Conservation (phyloP, 2,888 invertebrate species). For the Liopterus haemorrhoidalis region DNA sequence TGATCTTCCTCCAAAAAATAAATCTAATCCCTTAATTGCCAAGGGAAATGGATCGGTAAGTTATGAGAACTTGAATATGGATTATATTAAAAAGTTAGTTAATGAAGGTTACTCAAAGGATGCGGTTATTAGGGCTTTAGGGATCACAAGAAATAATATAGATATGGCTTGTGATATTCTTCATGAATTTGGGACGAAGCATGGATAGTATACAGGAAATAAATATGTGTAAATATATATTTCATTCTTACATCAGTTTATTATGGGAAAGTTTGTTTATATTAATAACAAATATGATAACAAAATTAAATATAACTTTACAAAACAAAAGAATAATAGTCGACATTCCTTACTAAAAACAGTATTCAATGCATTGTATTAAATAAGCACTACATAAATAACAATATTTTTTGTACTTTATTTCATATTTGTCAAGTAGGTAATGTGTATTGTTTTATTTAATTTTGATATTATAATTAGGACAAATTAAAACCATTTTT, state of each 20-base stretch:
- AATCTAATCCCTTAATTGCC: slow-evolving; percentile 39
- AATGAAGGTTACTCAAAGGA: slow-evolving; percentile 87
- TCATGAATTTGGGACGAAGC: slow-evolving; percentile 77
- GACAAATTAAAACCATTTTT: no score
- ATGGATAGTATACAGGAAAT: slow-evolving; percentile 32
- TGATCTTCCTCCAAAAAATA: slow-evolving; percentile 38
- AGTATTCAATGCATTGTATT: no score
- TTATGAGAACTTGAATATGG: slow-evolving; percentile 86
- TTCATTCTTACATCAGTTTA: slow-evolving; percentile 34
- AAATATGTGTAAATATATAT: slow-evolving; percentile 25
- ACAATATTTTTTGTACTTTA: no score
- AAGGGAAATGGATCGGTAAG: slow-evolving; percentile 47
- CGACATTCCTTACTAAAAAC: no score
- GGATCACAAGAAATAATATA: slow-evolving; percentile 87
- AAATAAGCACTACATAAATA: no score
- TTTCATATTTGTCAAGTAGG: no score
- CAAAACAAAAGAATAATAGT: no score
- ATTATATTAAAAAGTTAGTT: slow-evolving; percentile 82
- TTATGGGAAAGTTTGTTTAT: slow-evolving; percentile 33
- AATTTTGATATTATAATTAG: no score
- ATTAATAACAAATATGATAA: no score
- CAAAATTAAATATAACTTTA: no score
- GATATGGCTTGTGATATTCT: slow-evolving; percentile 94
- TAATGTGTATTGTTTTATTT: no score
- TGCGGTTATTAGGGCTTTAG: slow-evolving; percentile 83